Conservation (phyloP, 2,888 invertebrate species). For the Nomada fabriciana region DNA sequence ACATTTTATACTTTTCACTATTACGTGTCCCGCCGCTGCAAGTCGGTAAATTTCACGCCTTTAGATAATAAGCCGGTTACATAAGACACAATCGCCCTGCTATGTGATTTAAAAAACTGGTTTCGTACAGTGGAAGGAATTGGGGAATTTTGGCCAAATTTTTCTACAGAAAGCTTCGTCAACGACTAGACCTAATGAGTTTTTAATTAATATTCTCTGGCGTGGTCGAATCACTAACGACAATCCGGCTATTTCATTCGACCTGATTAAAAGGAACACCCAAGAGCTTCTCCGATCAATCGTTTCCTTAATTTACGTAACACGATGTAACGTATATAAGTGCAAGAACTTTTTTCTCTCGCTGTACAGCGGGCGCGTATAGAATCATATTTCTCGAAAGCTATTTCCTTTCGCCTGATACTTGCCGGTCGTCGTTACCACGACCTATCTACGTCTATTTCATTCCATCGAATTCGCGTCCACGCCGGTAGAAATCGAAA, state of each 20-base stretch:
- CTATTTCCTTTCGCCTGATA: slow-evolving; percentile 50
- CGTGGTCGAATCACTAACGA: not conserved
- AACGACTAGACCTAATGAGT: too few species aligned
- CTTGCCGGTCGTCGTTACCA: slow-evolving; percentile 1
- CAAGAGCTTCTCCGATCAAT: slow-evolving; percentile 6
- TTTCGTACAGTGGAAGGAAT: too few species aligned
- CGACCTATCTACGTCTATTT: not conserved
- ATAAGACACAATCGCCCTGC: slow-evolving; percentile 1
- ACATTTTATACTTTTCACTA: slow-evolving; percentile 39
- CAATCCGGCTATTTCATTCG: not conserved
- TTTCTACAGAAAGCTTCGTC: too few species aligned
- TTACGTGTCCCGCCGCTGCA: slow-evolving; percentile 1
- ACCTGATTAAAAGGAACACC: not conserved
- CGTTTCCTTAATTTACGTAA: slow-evolving; percentile 36
- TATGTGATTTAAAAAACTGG: slow-evolving; percentile 13
- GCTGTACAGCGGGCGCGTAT: not conserved
- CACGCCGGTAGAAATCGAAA: slow-evolving; percentile 6
- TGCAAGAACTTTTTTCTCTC: slow-evolving; percentile 19
- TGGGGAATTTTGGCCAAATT: too few species aligned
- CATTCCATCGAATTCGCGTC: not conserved
- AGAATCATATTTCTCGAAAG: slow-evolving; percentile 48
- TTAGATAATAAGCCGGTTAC: slow-evolving; percentile 1
- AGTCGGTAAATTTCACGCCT: slow-evolving; percentile 24
- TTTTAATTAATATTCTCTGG: too few species aligned
- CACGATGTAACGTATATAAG: slow-evolving; percentile 7